Base-by-base conservation (phyloP, 1,140 invertebrate genomes). In the Drosophila hydei region DNA sequence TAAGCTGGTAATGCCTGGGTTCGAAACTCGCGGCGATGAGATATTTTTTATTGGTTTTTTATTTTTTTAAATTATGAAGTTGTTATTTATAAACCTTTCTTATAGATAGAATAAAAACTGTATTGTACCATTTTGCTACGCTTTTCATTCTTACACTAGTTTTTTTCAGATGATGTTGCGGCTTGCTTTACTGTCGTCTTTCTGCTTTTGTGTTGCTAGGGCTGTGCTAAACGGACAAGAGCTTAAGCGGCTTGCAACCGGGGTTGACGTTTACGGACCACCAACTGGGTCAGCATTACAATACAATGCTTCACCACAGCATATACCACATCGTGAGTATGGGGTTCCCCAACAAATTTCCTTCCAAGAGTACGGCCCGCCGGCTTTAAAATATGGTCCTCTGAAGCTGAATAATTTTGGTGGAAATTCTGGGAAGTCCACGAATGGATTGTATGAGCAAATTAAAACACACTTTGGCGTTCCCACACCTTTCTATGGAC, bases 401-500 rank as follows among this genome's bases (percentile, higher is more conserved):
- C 90, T 90, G 0, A 90, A 87, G 61, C 65, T 91, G 0, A 85
- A 81, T 36, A 78, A 90, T 48, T 60, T 89, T 50, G 91, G 92
- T 12, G 91, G 91, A 14, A 78, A 72, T 1, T 62, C 55, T 0
- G 71, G 71, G 1, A 21, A 25, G 1, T 38, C 52, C 33, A 38
- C 33, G 11, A 38, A 67, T 25, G 64, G 60, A 4, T 72, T 89
- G 23, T 80, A 81, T 48, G 90, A 91, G 18, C 90, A 91, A 72
- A 83, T 92, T 51, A 88, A 92, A 74, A 62, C 76, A 25, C 90
- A 91, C 40, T 91, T 91, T 48, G 90, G 90, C 11, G 75, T 91
- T 55, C 87, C 92, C 3, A 92, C 92, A 14, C 91, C 92, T 11
- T 89, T 88, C 59, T 93, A 93, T 64, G 92, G 91, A 0, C 92